phyloP scores from a whole-genome alignment of 2,797 vertebrate species.

The Anniella stebbinsi region DNA sequence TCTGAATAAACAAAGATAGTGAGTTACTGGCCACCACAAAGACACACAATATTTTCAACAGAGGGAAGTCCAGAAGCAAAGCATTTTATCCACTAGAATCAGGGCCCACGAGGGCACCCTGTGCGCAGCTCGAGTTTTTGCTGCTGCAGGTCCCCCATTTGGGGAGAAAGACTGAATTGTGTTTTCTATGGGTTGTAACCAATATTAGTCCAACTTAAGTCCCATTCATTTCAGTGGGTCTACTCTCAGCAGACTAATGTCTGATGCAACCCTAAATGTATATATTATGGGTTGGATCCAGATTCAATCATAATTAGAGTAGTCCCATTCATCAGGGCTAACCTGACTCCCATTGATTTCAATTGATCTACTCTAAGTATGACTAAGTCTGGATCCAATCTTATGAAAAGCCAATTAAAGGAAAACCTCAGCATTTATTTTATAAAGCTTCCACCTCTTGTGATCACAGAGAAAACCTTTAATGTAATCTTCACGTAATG shows the following conservation, averaged over 20 bases:
- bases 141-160: not conserved
- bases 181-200: not conserved
- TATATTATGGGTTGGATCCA: not conserved
- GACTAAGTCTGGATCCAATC: not conserved
- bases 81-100: not conserved
- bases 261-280: not conserved
- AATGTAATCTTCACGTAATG: not conserved
- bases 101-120: too few relatives aligned
- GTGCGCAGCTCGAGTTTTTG: not conserved
- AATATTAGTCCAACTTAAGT: not conserved
- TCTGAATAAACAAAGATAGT: constrained; percentile 73
- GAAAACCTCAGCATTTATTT: not conserved
- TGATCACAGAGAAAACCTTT: not conserved
- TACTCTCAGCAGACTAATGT: not conserved
- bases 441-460: not conserved
- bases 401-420: not conserved
- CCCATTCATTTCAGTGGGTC: too few relatives aligned
- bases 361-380: not conserved
- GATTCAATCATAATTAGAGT: too few relatives aligned
- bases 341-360: too few relatives aligned
- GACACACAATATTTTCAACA: constrained; percentile 9
- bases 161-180: not conserved
- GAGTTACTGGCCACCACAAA: not conserved
- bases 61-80: not conserved
- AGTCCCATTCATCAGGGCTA: too few relatives aligned